Percentiles rank a stretch among this genome's conserved stretches.
Evolutionary conservation across 2,797 vertebrate genomes (phyloP).

Genomic region (Platalea minor): DNA sequence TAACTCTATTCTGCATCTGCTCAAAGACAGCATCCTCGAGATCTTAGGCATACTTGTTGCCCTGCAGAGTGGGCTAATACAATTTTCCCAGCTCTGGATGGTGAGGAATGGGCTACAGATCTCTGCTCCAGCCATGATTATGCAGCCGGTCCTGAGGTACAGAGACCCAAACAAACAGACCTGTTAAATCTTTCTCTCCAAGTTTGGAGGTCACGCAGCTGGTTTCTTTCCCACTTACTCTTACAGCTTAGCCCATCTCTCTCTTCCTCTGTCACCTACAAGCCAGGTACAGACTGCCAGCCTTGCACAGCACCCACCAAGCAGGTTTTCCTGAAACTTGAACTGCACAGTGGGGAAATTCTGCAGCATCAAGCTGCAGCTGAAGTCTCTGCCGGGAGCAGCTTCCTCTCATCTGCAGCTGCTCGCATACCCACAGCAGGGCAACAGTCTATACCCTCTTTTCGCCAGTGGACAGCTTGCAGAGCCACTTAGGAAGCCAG

Average conservation of each 20-base stretch:
- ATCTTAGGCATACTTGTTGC: not conserved
- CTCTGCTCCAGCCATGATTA: not conserved
- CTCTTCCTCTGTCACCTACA: not conserved
- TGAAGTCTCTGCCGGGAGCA: not conserved
- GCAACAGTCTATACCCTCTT: not conserved
- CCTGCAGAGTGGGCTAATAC: not conserved
- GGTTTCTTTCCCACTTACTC: not conserved
- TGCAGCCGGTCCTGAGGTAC: too few relatives aligned
- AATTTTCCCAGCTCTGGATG: not conserved
- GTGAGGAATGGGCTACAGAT: not conserved
- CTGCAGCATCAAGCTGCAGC: not conserved
- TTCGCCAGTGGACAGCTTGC: not conserved
- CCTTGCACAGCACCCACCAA: rapidly evolving
- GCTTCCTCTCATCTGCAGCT: not conserved
- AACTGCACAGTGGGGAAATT: not conserved
- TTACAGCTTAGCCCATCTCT: not conserved
- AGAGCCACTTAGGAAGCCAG: not conserved
- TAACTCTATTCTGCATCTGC: not conserved
- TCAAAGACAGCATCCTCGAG: not conserved
- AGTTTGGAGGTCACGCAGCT: rapidly evolving
- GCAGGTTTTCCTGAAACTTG: not conserved
- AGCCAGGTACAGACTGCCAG: not conserved
- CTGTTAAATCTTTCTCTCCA: not conserved
- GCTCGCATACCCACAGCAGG: not conserved
- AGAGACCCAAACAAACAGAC: rapidly evolving